Evolutionary conservation across 1,140 invertebrate genomes (phyloP).

Genomic region (Mactra quadrangularis): DNA sequence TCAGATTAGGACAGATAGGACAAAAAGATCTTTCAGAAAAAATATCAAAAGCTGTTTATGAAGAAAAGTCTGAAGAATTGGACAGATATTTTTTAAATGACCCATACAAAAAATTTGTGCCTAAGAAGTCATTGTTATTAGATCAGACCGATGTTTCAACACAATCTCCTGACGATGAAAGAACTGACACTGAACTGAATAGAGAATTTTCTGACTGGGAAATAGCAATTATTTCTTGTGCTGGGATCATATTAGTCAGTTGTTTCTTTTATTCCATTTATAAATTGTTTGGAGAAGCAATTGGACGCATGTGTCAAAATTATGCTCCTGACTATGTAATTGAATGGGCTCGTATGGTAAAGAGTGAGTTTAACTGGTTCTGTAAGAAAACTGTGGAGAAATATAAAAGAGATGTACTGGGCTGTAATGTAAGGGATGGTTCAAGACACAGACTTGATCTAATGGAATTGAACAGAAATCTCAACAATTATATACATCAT

Average conservation of each 20-base stretch:
- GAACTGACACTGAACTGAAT: not conserved
- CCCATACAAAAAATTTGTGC: conserved; percentile 69
- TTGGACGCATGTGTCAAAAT: conserved; percentile 33
- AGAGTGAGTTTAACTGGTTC: conserved; percentile 42
- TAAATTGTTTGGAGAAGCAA: conserved; percentile 46
- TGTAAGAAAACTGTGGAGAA: conserved; percentile 37
- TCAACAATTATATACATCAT: conserved; percentile 44
- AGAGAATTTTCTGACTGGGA: conserved; percentile 8
- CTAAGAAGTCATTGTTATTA: conserved; percentile 64
- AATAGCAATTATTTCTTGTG: conserved; percentile 39
- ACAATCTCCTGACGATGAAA: not conserved
- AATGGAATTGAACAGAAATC: conserved; percentile 49
- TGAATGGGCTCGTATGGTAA: conserved; percentile 56
- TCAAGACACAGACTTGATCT: not conserved
- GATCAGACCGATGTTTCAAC: conserved; percentile 22
- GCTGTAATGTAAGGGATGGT: not conserved
- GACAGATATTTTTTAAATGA: conserved; percentile 69
- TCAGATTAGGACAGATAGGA: conserved; percentile 74
- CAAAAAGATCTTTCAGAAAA: conserved; percentile 67
- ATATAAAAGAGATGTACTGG: conserved; percentile 63
- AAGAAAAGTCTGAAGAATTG: conserved; percentile 69
- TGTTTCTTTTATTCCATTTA: conserved; percentile 26
- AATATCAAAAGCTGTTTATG: conserved; percentile 71
- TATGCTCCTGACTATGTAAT: conserved; percentile 50
- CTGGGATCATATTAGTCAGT: conserved; percentile 11